Conservation (phyloP, 1,140 invertebrate genomes). For the Drosophila asahinai region DNA sequence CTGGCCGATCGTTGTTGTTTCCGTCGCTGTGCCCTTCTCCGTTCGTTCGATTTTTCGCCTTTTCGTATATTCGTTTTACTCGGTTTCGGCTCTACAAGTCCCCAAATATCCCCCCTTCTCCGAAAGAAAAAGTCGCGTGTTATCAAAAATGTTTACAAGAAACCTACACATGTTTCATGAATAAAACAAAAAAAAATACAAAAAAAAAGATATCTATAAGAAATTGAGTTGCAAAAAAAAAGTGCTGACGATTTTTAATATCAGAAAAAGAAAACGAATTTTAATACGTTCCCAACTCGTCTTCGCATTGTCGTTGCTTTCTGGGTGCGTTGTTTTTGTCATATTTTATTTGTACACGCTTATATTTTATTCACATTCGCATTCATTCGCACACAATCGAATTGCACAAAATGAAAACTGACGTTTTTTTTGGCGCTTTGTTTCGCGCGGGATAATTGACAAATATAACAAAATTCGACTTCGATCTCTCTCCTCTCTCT, state of each 20-base stretch:
- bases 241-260: conserved; percentile 52
- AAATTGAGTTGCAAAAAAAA: conserved; percentile 36
- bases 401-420: conserved; percentile 59
- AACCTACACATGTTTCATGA: conserved; percentile 37
- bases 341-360: conserved; percentile 50
- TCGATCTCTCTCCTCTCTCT: conserved; percentile 21
- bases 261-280: conserved; percentile 33
- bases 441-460: conserved; percentile 79
- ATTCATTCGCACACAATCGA: conserved; percentile 24
- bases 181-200: conserved; percentile 18
- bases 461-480: conserved; percentile 51
- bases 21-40: conserved; percentile 34
- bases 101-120: conserved; percentile 3
- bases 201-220: not conserved
- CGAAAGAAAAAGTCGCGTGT: conserved; percentile 33
- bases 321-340: conserved; percentile 58
- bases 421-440: conserved; percentile 74
- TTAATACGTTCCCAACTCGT: conserved; percentile 44
- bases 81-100: conserved; percentile 25
- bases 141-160: conserved; percentile 53
- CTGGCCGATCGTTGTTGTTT: conserved; percentile 36
- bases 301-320: conserved; percentile 35
- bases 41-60: conserved; percentile 17
- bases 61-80: conserved; percentile 10
- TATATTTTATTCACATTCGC: conserved; percentile 36